Evolutionary conservation across 1,140 invertebrate genomes (phyloP).

Genomic region (Brachionus calyciflorus): DNA sequence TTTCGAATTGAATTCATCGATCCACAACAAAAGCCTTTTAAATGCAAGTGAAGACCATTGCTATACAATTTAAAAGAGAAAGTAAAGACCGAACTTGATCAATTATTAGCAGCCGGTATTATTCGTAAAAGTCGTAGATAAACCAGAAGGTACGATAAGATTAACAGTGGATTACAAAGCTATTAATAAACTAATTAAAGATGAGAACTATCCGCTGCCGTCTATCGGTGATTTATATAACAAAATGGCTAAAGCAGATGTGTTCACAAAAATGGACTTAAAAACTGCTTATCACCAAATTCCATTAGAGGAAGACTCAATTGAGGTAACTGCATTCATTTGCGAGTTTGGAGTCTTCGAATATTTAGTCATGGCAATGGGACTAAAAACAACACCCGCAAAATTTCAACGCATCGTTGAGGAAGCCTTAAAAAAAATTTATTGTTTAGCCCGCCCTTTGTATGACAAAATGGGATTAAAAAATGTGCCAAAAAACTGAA

Average conservation of each 20-base stretch:
- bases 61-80: neutral
- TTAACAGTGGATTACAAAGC: neutral
- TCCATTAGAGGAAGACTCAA: neutral
- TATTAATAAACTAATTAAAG: neutral
- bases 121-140: neutral
- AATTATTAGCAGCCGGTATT: neutral
- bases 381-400: conserved; percentile 14
- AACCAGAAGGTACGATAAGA: neutral
- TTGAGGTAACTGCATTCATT: neutral
- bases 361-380: conserved; percentile 43
- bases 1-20: too few relatives aligned
- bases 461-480: neutral
- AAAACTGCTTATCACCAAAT: neutral
- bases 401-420: conserved; percentile 47
- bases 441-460: neutral
- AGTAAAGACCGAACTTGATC: neutral
- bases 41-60: neutral
- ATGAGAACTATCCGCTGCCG: neutral
- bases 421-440: neutral
- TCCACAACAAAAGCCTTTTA: too few relatives aligned
- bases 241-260: neutral
- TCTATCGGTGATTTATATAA: neutral
- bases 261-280: neutral
- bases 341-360: conserved; percentile 33
- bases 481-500: neutral